Base-by-base conservation (phyloP, 1,140 invertebrate genomes). In the Gryon sp. region DNA sequence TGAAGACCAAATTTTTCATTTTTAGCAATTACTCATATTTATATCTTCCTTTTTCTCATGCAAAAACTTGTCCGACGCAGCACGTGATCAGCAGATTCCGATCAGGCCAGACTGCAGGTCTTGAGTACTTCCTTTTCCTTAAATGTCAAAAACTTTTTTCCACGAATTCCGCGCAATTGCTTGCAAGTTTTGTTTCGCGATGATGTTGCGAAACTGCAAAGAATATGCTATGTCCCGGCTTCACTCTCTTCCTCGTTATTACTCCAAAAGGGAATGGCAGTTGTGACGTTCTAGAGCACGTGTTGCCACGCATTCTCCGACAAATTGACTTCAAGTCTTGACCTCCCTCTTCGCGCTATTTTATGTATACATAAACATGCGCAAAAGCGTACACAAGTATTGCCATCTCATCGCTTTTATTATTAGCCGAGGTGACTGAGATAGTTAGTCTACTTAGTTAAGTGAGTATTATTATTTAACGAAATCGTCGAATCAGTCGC, bases 391-490 rank as follows among this genome's bases (percentile, higher is more conserved):
- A 41, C 43, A 62, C 38, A 43, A 22, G 14, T 26, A 60, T 53
- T 63, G 32, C 46, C 63, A 57, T 48, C 40, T 19, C 78, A 83
- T 84, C 81, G 82, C 83, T 83, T 87, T 87, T 87, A 89, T 89
- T 87, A 87, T 89, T 88, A 89, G 87, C 86, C 83, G 77, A 78
- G 48, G 80, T 80, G 75, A 76, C 85, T 59, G 48, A 65, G 84
- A 83, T 86, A 86, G 86, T 88, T 88, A 88, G 83, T 83, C 81
- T 82, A 86, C 82, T 87, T 86, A 84, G 83, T 88, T 88, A 87
- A 87, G 84, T 86, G 86, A 85, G 86, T 87, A 89, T 89, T 87
- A 89, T 88, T 87, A 89, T 87, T 89, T 86, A 86, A 84, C 83
- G 55, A 73, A 79, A 60, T 50, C 32, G 8, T 34, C 59, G 66